Conservation (phyloP, 2,888 invertebrate genomes). For the Liopterus haemorrhoidalis region DNA sequence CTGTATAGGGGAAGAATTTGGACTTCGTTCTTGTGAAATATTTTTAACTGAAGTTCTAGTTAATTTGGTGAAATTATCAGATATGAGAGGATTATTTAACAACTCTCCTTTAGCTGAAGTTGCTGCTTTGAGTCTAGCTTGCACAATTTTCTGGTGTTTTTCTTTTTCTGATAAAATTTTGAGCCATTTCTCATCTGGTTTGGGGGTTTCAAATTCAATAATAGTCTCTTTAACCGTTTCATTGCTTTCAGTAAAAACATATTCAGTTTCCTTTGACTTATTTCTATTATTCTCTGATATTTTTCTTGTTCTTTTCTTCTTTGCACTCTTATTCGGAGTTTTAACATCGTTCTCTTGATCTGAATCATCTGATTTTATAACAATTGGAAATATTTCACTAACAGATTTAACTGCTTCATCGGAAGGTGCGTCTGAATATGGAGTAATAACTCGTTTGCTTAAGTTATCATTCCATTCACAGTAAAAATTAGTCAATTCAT, state of each 20-base stretch:
- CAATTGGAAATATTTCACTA: slow-evolving; percentile 45
- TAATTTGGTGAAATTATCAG: slow-evolving; percentile 43
- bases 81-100: slow-evolving; percentile 43
- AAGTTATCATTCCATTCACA: slow-evolving; percentile 55
- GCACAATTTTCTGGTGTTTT: slow-evolving; percentile 49
- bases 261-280: slow-evolving; percentile 16
- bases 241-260: slow-evolving; percentile 10
- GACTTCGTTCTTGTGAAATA: slow-evolving; percentile 4
- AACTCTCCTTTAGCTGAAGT: slow-evolving; percentile 42
- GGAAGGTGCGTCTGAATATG: slow-evolving; percentile 56
- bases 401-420: slow-evolving; percentile 53
- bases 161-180: slow-evolving; percentile 47
- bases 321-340: slow-evolving; percentile 15
- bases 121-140: slow-evolving; percentile 49
- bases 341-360: slow-evolving; percentile 45
- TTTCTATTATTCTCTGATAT: slow-evolving; percentile 42
- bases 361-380: slow-evolving; percentile 45
- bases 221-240: slow-evolving; percentile 31
- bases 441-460: slow-evolving; percentile 62
- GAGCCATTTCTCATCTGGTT: slow-evolving; percentile 45
- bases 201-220: slow-evolving; percentile 24
- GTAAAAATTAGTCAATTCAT: slow-evolving; percentile 63
- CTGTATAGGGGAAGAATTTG: neutral
- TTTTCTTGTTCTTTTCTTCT: slow-evolving; percentile 35
- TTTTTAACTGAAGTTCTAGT: slow-evolving; percentile 8